Evolutionary conservation across 2,888 invertebrate genomes (phyloP), one percentile per base, ranked within the genome.

Genomic region (Saturnia pavonia): DNA sequence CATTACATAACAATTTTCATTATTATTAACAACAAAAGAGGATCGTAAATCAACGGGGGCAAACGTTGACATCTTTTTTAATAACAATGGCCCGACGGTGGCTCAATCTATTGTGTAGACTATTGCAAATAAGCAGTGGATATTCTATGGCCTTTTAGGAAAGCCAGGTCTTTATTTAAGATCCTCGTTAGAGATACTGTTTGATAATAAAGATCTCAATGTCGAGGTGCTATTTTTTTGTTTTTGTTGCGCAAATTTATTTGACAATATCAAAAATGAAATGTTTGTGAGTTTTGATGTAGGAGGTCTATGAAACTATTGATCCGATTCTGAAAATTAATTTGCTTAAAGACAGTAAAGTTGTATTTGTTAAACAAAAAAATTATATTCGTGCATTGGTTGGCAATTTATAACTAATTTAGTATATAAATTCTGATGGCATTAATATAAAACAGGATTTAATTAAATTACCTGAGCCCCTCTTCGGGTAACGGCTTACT

Each of bases 21-120:
- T 88, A 87, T 85, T 81, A 79, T 80, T 79, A 72, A 69, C 75
- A 82, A 85, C 86, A 87, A 86, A 82, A 79, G 84, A 78, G 72
- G 73, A 72, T 76, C 87, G 87, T 90, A 89, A 91, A 91, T 91
- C 90, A 89, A 81, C 80, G 73, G 73, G 76, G 70, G 77, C 57
- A 81, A 79, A 82, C 84, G 86, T 89, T 89, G 90, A 89, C 88
- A 84, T 89, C 86, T 88, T 90, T 90, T 91, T 89, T 89, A 89
- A 86, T 88, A 86, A 89, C 88, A 90, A 90, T 84, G 78, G 85
- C 71, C 75, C 73, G 70, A 68, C 76, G 76, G 80, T 77, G 81
- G 80, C 78, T 77, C 76, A 80, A 78, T 82, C 83, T 85, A 84
- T 84, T 77, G 74, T 74, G 75, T 73, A 71, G 75, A 73, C 74